These are phyloP conservation scores for Myotis planiceps DNA, from an alignment of 2,797 vertebrate species.

Conservation along the genomic window DNA sequence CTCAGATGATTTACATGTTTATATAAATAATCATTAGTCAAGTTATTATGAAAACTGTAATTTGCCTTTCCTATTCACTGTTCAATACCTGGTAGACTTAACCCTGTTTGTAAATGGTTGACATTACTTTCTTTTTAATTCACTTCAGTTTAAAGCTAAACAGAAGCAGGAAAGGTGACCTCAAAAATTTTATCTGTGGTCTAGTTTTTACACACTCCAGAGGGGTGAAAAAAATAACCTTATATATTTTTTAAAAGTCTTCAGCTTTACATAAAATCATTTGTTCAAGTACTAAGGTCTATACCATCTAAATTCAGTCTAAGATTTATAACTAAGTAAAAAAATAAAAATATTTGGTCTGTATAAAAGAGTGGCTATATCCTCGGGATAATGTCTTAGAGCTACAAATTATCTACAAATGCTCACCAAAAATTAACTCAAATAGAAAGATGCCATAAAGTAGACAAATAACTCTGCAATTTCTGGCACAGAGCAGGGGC, in stretches of 20 bases:
- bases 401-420: background rate
- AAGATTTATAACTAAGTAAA: conserved; percentile 16
- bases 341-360: background rate
- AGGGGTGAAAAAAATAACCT: background rate
- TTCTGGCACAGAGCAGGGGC: background rate
- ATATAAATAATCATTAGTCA: background rate
- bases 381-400: background rate
- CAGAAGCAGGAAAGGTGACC: background rate
- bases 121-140: background rate
- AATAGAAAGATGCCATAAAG: background rate
- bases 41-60: conserved; percentile 27
- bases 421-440: background rate
- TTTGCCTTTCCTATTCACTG: background rate
- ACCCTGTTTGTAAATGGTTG: background rate
- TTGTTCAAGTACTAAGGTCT: background rate
- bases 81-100: background rate
- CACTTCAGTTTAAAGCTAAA: background rate
- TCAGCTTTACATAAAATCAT: conserved; percentile 14
- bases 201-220: background rate
- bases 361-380: background rate
- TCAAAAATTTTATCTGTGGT: background rate
- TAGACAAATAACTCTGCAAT: background rate
- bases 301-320: background rate
- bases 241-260: background rate
- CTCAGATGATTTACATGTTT: background rate